These are phyloP conservation scores for Pissodes strobi DNA, from an alignment of 1,140 invertebrate species.

Conservation along the genomic window DNA sequence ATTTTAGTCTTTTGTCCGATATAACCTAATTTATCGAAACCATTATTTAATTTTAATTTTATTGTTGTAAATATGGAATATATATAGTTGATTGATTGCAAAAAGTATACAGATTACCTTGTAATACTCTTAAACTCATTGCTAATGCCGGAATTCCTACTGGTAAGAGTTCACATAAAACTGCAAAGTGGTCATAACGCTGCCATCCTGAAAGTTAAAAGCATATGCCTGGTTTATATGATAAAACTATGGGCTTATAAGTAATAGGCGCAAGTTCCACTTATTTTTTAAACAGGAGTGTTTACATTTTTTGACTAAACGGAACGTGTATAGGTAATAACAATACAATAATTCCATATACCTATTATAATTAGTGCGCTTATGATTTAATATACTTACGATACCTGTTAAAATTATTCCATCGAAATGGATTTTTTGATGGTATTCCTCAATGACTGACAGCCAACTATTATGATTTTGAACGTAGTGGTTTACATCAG, in stretches of 20 bases:
- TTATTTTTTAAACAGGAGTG: too few species aligned
- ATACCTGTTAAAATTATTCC: constrained; percentile 68
- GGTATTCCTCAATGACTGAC: constrained; percentile 39
- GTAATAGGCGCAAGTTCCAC: too few species aligned
- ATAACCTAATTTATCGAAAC: background rate
- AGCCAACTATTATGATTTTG: constrained; percentile 47
- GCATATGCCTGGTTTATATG: background rate
- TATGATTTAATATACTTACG: background rate
- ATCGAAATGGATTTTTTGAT: constrained; percentile 38
- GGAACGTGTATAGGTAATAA: too few species aligned
- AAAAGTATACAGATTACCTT: too few species aligned
- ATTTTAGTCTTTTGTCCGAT: background rate
- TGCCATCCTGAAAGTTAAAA: constrained; percentile 71
- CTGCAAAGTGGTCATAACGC: constrained; percentile 89
- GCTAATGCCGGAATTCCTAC: constrained; percentile 76
- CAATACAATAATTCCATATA: too few species aligned
- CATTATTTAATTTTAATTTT: too few species aligned
- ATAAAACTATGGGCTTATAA: too few species aligned
- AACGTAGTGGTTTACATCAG: constrained; percentile 42
- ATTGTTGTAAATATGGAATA: too few species aligned
- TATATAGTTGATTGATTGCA: too few species aligned
- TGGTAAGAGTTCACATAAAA: constrained; percentile 88
- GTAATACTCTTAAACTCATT: constrained; percentile 57
- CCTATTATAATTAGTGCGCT: too few species aligned
- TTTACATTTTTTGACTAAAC: too few species aligned